Conservation (phyloP, 2,888 invertebrate species). For the Parnassius glacialis region DNA sequence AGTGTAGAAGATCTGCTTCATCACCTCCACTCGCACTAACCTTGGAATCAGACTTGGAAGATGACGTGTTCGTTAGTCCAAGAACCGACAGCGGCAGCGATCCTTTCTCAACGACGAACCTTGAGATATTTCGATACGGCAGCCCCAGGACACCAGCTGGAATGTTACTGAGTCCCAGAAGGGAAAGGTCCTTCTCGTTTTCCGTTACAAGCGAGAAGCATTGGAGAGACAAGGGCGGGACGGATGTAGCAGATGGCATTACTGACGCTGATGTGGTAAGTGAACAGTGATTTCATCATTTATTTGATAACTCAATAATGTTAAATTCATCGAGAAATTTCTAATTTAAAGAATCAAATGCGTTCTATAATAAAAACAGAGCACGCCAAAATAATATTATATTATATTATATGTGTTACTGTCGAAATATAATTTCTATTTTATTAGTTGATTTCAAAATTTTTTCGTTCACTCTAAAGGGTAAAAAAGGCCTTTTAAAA, state of each 20-base stretch:
- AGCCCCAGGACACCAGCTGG: constrained; percentile 69
- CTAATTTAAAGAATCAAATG: no score
- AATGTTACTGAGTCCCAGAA: constrained; percentile 62
- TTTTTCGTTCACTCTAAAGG: no score
- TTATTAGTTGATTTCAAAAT: no score
- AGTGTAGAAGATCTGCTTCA: constrained; percentile 63
- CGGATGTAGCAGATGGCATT: constrained; percentile 64
- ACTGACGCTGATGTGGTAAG: constrained; percentile 64
- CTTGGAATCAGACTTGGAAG: constrained; percentile 68
- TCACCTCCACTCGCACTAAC: constrained; percentile 63
- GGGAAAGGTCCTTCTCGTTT: constrained; percentile 68
- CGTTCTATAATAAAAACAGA: no score
- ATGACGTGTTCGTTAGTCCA: constrained; percentile 70
- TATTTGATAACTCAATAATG: no score
- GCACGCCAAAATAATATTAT: no score
- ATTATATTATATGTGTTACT: no score
- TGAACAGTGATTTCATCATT: neutral
- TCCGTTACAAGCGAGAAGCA: constrained; percentile 71
- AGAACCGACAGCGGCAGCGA: constrained; percentile 63
- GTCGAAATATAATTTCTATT: no score
- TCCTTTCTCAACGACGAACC: constrained; percentile 60
- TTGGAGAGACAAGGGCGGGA: constrained; percentile 75
- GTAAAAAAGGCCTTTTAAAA: no score
- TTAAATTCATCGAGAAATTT: neutral
- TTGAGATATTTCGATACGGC: constrained; percentile 68